A percentile compares a stretch with the other conserved stretches of the same genome.
phyloP scores from a whole-genome alignment of 2,113 vertebrate species.

The Eudyptes chrysolophus region DNA sequence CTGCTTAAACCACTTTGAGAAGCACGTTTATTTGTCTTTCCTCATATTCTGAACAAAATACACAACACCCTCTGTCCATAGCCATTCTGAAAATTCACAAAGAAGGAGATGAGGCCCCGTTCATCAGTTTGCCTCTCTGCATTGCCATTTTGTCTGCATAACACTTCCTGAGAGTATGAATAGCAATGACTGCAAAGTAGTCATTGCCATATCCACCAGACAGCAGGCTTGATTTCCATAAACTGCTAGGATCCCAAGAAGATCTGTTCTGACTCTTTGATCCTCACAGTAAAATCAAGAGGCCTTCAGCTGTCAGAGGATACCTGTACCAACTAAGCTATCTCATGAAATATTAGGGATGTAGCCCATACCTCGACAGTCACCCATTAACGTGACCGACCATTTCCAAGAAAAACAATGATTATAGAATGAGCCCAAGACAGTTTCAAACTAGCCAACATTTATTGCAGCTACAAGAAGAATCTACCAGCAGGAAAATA shows the following conservation, averaged over 20 bases:
- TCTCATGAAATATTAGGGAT: not conserved
- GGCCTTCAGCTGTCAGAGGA: not conserved
- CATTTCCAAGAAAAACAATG: not conserved
- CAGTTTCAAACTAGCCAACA: not conserved
- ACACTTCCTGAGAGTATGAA: not conserved
- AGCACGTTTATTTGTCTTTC: not conserved
- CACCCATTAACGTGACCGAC: not conserved
- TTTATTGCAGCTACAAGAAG: not conserved
- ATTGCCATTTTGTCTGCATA: not conserved
- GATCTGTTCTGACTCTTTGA: not conserved
- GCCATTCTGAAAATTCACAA: not conserved
- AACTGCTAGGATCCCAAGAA: not conserved
- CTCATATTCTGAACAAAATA: not conserved
- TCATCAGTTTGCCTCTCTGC: not conserved
- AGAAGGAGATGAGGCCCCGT: not conserved
- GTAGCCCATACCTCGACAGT: not conserved
- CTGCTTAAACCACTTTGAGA: not conserved
- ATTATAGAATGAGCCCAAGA: not conserved
- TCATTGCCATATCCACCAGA: not conserved
- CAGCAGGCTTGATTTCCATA: not conserved
- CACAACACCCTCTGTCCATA: not conserved
- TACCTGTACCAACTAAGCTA: not conserved
- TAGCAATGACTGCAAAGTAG: not conserved
- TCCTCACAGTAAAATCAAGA: not conserved
- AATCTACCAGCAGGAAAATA: not conserved